phyloP scores from a whole-genome alignment of 2,797 vertebrate species.

The Setipinna tenuifilis region DNA sequence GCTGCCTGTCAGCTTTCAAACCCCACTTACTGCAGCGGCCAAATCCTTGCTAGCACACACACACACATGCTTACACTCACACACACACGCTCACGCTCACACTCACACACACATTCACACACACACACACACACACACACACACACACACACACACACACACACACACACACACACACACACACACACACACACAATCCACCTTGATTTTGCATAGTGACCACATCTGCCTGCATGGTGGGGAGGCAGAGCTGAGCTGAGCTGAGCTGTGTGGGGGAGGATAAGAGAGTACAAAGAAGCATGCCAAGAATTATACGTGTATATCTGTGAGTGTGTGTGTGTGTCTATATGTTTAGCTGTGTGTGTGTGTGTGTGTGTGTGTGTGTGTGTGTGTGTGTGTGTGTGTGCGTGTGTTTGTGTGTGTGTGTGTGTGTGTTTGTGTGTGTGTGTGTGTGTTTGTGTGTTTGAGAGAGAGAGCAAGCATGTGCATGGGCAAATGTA shows the following conservation, averaged over 20 bases:
- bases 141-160: not conserved
- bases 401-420: not conserved
- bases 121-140: not conserved
- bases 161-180: constrained; percentile 6
- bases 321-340: not conserved
- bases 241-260: constrained; percentile 29
- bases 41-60: not conserved
- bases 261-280: not conserved
- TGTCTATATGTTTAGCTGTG: not conserved
- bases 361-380: not conserved
- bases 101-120: not conserved
- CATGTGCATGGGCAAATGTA: not conserved
- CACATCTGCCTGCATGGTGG: constrained; percentile 4
- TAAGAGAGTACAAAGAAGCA: constrained; percentile 19
- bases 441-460: not conserved
- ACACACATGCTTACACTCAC: not conserved
- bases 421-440: no score
- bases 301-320: not conserved
- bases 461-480: no score
- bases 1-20: constrained; percentile 7
- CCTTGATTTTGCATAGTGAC: constrained; percentile 14
- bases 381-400: not conserved
- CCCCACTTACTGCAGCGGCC: not conserved
- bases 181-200: not conserved
- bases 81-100: not conserved